Evolutionary conservation across 2,797 vertebrate genomes (phyloP).

Genomic region (Botia almorhae): DNA sequence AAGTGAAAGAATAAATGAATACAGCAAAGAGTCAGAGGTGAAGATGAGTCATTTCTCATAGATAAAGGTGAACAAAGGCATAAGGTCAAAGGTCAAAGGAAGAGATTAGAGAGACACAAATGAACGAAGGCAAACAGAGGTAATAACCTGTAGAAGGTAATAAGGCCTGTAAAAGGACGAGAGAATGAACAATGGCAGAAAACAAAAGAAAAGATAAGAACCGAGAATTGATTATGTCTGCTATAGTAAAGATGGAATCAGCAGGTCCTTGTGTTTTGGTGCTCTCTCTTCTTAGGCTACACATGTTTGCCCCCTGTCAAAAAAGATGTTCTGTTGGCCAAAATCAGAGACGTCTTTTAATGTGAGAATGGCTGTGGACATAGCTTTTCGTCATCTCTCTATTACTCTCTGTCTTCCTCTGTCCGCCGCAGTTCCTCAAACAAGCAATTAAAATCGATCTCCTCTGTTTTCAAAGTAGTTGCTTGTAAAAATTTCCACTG

Average conservation of each 20-base stretch:
- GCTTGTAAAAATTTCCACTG: constrained; percentile 32
- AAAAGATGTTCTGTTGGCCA: constrained; percentile 29
- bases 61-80: constrained; percentile 32
- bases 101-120: constrained; percentile 15
- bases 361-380: constrained; percentile 45
- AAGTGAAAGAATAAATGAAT: constrained; percentile 13
- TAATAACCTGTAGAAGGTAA: not conserved
- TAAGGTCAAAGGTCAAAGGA: constrained; percentile 34
- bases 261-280: constrained; percentile 1
- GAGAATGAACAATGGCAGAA: not conserved
- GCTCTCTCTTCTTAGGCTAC: not conserved
- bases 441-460: constrained; percentile 57
- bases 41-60: constrained; percentile 38
- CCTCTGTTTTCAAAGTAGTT: constrained; percentile 42
- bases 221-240: constrained; percentile 17
- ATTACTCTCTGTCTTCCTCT: constrained; percentile 31
- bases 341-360: constrained; percentile 30
- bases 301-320: constrained; percentile 40
- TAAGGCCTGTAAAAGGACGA: not conserved
- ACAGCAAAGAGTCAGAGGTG: constrained; percentile 18
- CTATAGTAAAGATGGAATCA: not conserved
- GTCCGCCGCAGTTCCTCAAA: constrained; percentile 46
- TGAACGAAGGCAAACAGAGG: constrained; percentile 13
- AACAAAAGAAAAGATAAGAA: constrained; percentile 8
- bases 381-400: constrained; percentile 39